These are phyloP conservation scores for Hemiprocne comata DNA, from an alignment of 2,113 vertebrate genomes.

Conservation along the genomic window DNA sequence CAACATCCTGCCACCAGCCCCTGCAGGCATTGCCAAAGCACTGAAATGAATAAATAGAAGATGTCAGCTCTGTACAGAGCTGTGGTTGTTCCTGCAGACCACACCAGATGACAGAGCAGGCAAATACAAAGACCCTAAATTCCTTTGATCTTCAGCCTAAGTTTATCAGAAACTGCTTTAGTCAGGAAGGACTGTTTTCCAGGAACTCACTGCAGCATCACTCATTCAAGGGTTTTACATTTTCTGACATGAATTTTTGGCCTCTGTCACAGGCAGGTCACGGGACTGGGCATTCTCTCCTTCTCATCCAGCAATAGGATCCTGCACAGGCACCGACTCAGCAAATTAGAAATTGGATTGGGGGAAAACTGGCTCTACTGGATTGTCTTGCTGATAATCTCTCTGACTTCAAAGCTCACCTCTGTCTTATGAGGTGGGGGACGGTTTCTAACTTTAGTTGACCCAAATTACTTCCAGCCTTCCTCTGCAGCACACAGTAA, in stretches of 20 bases:
- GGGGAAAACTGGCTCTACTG: neutral
- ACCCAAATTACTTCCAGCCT: slow-evolving; percentile 50
- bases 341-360: neutral
- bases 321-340: neutral
- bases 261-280: neutral
- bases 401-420: slow-evolving; percentile 29
- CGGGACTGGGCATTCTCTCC: neutral
- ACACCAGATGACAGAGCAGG: neutral
- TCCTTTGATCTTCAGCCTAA: neutral
- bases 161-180: neutral
- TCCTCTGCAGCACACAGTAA: neutral
- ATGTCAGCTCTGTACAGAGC: too few species aligned
- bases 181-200: neutral
- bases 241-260: neutral
- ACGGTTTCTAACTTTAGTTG: slow-evolving; percentile 36
- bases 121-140: neutral
- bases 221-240: neutral
- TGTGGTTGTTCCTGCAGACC: neutral
- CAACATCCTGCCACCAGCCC: neutral
- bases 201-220: neutral
- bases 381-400: neutral
- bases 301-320: neutral
- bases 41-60: neutral
- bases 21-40: neutral
- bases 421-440: slow-evolving; percentile 22